Evolutionary conservation across 2,113 vertebrate species (phyloP), one percentile per base, ranked within the genome.

Genomic region (Tylochromis polylepis): DNA sequence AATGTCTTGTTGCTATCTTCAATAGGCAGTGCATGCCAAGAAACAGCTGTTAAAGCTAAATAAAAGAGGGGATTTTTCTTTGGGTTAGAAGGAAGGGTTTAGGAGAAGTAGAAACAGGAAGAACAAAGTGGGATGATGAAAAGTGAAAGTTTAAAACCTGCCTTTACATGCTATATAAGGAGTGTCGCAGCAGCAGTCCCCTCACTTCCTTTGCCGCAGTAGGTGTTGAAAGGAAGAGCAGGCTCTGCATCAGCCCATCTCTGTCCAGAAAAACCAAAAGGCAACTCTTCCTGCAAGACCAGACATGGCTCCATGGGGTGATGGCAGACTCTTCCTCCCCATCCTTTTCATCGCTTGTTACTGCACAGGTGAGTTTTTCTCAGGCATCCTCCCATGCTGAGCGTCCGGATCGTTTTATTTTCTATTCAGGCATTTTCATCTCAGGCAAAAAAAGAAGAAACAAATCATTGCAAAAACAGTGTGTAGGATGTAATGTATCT

Each of bases 71-170:
- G 27, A 11, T 75, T 51, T 75, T 31, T 77, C 46, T 77, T 0
- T n/a, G 46, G 4, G 1, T 20, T 4, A 53, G 46, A 20, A 16
- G 24, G 27, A 12, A n/a, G 15, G 27, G 27, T 53, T 31, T 53
- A 27, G 18, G 27, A 31, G 27, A 77, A 51, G 43, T 31, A 77
- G 46, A 36, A 79, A 34, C 22, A 72, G 79, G 65, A 51, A 53
- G 38, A 16, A 11, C 20, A 3, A 34, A 38, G 14, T 31, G 16
- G 15, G 51, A 11, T 77, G 72, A 77, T 43, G 24, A 29, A 91
- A 93, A 93, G 51, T 90, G 88, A 93, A 93, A 93, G 80, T 46
- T n/a, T 27, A 46, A 46, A 77, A 38, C 27, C 7, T 3, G 15
- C 31, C 0, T 53, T 49, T 31, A 49, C 3, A 5, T 6, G 22